Evolutionary conservation across 2,113 vertebrate genomes (phyloP).

Genomic region (Psephotus haematonotus): DNA sequence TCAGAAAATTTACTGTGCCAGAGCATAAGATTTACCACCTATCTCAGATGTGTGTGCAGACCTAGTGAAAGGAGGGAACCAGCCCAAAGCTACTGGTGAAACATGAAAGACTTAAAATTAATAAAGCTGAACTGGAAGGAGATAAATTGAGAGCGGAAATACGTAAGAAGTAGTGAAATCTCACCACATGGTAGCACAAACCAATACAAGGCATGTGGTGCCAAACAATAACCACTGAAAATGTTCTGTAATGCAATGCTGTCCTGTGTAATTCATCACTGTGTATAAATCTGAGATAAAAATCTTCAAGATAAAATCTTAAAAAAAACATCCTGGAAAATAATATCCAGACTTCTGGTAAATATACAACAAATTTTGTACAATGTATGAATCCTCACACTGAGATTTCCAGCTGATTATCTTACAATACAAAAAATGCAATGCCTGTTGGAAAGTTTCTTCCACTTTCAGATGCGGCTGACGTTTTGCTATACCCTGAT

Average conservation of each 20-base stretch:
- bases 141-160: background rate
- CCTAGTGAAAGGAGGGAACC: background rate
- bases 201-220: background rate
- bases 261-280: background rate
- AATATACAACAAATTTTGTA: background rate
- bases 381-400: background rate
- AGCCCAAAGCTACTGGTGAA: background rate
- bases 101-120: background rate
- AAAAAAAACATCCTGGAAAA: background rate
- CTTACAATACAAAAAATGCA: background rate
- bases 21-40: background rate
- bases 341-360: background rate
- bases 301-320: background rate
- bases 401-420: background rate
- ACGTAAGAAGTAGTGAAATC: background rate
- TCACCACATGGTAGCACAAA: background rate
- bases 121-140: background rate
- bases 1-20: background rate
- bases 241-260: background rate
- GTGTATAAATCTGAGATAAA: background rate
- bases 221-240: background rate
- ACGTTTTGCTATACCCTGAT: background rate
- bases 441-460: background rate
- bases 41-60: background rate
- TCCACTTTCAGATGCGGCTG: background rate